Base-by-base conservation (phyloP, 2,797 vertebrate genomes). In the Coccyzus lansbergi region DNA sequence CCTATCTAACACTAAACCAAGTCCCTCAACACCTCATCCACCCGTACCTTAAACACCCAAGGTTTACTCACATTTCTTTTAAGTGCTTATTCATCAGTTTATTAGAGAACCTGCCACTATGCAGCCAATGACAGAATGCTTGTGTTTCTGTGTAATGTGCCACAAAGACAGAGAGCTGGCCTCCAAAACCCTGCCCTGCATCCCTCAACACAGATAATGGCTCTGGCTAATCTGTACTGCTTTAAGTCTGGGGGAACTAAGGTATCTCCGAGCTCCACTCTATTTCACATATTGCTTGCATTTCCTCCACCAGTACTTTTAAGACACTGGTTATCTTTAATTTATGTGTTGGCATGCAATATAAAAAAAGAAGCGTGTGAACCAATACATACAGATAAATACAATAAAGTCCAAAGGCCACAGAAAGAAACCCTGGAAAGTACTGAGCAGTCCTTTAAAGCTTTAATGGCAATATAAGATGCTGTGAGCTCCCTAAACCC, bases 31-130 rank as follows among this genome's bases (percentile, higher is more conserved):
- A n/a, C n/a, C n/a, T n/a, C n/a, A n/a, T n/a, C n/a, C n/a, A n/a
- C n/a, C n/a, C n/a, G n/a, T n/a, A n/a, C n/a, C n/a, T n/a, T n/a
- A 94, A 84, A 33, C 15, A 79, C 36, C 31, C 55, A 88, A 95
- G 74, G 52, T 67, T 94, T 78, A 58, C 65, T 96, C 76, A 84
- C 44, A n/a, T 93, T 96, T 83, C 55, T 79, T 86, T 78, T 44
- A 58, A 49, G 72, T 83, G 74, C 33, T 86, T 84, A 63, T 93
- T 93, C 77, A 79, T 67, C 81, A 67, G 12, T 88, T 92, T 91
- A 67, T 76, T 82, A 72, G 52, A 67, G 44, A 93, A 90, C 26
- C 31, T 76, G 63, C 42, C 88, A 63, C 5, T 21, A 79, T 55
- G 86, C 44, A 83, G 40, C 70, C 90, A 12, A 3, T 46, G 29